Percentiles rank a stretch among this genome's conserved stretches.
phyloP scores from a whole-genome alignment of 2,797 vertebrate genomes.

The Lepilemur ruficaudatus region DNA sequence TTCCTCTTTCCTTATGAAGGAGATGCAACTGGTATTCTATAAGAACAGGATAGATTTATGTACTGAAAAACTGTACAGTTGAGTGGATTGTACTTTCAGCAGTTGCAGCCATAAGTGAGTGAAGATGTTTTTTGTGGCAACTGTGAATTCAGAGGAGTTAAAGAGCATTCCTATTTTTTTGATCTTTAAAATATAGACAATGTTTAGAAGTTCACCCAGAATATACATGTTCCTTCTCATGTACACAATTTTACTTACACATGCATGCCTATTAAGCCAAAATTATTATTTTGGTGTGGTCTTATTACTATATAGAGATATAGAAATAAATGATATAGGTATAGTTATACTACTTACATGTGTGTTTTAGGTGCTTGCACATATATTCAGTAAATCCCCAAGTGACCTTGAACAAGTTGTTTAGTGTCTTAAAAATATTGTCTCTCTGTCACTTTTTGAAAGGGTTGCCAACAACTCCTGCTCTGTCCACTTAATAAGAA shows the following conservation, averaged over 20 bases:
- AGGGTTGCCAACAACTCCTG: neutral
- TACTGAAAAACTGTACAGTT: neutral
- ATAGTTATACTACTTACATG: too few relatives aligned
- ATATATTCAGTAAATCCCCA: neutral
- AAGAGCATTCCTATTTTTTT: neutral
- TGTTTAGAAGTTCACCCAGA: neutral
- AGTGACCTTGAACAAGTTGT: neutral
- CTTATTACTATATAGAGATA: neutral
- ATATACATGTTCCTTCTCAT: neutral
- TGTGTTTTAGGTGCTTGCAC: neutral
- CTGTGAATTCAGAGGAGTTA: neutral
- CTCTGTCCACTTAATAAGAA: neutral
- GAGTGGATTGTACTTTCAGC: neutral
- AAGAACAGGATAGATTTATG: neutral
- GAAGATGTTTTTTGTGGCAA: neutral
- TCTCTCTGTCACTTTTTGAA: neutral
- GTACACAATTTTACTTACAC: neutral
- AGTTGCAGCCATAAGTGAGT: neutral
- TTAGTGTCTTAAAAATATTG: neutral
- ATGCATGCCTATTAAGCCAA: neutral
- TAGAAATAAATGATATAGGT: neutral
- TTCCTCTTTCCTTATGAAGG: neutral
- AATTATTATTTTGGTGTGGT: neutral
- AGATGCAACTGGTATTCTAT: neutral
- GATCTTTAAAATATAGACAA: neutral